phyloP scores from a whole-genome alignment of 2,113 vertebrate species.

The Xiphophorus hellerii region DNA sequence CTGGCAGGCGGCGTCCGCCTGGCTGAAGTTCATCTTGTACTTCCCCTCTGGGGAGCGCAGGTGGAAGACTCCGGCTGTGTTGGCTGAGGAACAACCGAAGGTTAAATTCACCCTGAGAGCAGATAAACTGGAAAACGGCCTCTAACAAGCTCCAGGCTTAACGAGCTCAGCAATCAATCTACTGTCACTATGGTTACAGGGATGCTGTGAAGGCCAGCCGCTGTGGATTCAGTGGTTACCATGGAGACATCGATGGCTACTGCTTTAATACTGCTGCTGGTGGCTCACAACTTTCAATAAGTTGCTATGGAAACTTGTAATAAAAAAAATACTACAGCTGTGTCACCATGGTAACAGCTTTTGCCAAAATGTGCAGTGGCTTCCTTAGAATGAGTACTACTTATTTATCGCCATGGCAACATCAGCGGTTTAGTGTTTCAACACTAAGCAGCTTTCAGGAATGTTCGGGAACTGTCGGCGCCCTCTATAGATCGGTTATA shows the following conservation, averaged over 20 bases:
- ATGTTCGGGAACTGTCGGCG: no score
- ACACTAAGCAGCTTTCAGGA: not conserved
- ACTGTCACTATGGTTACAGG: constrained; percentile 12
- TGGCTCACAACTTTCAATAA: constrained; percentile 1
- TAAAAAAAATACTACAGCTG: not conserved
- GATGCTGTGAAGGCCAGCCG: constrained; percentile 26
- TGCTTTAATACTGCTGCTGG: not conserved
- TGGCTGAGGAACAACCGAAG: constrained; percentile 76
- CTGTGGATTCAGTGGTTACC: constrained; percentile 20
- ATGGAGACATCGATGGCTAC: constrained; percentile 6
- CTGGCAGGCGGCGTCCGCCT: constrained; percentile 81
- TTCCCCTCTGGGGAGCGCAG: constrained; percentile 84
- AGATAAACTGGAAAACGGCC: not conserved
- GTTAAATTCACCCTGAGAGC: not conserved
- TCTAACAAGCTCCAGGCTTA: constrained; percentile 5
- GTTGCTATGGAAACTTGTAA: constrained; percentile 1
- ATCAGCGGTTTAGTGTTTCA: not conserved
- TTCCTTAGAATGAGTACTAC: not conserved
- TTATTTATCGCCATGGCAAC: not conserved
- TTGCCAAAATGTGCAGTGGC: not conserved
- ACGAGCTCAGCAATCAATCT: not conserved
- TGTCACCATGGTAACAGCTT: not conserved
- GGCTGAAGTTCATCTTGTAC: constrained; percentile 86
- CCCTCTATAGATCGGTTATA: no score
- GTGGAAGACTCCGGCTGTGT: constrained; percentile 90